Evolutionary conservation across 2,888 invertebrate species (phyloP), one percentile per base, ranked within the genome.

Genomic region (Campoletis raptor): DNA sequence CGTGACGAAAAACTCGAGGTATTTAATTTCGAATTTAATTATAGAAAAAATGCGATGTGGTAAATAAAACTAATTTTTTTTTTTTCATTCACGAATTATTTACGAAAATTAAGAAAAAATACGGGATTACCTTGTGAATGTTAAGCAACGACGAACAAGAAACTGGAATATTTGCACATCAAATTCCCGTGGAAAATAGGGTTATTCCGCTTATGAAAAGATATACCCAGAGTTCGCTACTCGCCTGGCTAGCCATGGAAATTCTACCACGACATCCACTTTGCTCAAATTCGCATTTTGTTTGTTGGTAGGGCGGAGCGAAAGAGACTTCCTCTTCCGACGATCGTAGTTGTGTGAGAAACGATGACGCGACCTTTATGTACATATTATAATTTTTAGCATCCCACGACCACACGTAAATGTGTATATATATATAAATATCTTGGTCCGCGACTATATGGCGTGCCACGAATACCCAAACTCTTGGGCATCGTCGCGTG

Each of bases 381-480:
- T 72, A 70, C 70, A 72, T 69, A 57, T 61, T 18, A 73, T 54
- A 61, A 30, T 57, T 45, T 73, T 61, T 69, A 70, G n/a, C 37
- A 36, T 76, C 37, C 37, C 61, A 30, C 30, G 61, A 61, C 61
- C 61, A 30, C 61, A 61, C 61, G 30, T 61, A 36, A 48, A 30
- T 72, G 37, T 45, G 42, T 70, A 45, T 70, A 70, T 37, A 48
- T 54, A 40, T 15, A 52, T 61, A 45, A 72, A 61, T 76, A 64
- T 45, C 40, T 54, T 52, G 45, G 73, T 24, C 37, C 40, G 15
- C 52, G 61, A 30, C 45, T 36, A 77, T 36, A 77, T 70, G 76
- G 79, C 87, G 87, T 85, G 81, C 87, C 87, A 61, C 74, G 82
- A 88, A 88, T 89, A 85, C 81, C 86, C 21, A 77, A 76, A 79